Percentiles rank a stretch among this genome's conserved stretches.
These are phyloP conservation scores for Eubasilissa regina DNA, from an alignment of 1,140 invertebrate species.

Conservation along the genomic window DNA sequence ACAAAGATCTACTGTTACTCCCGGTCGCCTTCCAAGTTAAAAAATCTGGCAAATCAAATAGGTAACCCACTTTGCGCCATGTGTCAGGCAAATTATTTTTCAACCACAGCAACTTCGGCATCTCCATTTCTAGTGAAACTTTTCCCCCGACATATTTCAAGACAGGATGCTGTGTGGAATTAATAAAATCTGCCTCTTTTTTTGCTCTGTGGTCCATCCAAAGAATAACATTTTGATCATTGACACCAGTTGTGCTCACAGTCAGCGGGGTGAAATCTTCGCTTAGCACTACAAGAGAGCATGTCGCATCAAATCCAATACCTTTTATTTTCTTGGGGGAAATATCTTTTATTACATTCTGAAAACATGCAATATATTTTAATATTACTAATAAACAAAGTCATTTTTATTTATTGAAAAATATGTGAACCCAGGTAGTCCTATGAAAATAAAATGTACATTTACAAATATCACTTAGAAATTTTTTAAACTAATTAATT, in stretches of 20 bases:
- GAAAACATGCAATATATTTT: conserved; percentile 30
- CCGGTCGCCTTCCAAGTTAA: conserved; percentile 94
- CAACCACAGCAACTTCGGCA: conserved; percentile 96
- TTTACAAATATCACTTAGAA: too few relatives aligned
- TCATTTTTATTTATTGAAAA: too few relatives aligned
- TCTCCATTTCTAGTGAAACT: conserved; percentile 96
- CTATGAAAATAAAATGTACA: too few relatives aligned
- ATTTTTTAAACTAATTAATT: too few relatives aligned
- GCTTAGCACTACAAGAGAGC: conserved; percentile 90
- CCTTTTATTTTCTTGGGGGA: conserved; percentile 77
- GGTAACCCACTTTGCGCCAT: conserved; percentile 81
- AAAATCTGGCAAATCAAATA: conserved; percentile 96
- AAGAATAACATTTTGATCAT: conserved; percentile 90
- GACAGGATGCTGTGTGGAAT: conserved; percentile 82
- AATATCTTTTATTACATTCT: conserved; percentile 47
- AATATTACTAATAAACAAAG: background rate
- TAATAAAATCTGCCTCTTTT: conserved; percentile 87
- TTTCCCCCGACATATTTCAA: conserved; percentile 91
- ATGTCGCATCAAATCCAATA: conserved; percentile 97
- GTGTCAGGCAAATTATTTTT: conserved; percentile 82
- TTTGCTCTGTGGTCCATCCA: conserved; percentile 97
- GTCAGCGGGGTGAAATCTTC: conserved; percentile 80
- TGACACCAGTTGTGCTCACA: conserved; percentile 81
- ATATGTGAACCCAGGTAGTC: too few relatives aligned
- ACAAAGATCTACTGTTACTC: conserved; percentile 85